Evolutionary conservation across 2,113 vertebrate genomes (phyloP).

Genomic region (Xyliphius kryptos): DNA sequence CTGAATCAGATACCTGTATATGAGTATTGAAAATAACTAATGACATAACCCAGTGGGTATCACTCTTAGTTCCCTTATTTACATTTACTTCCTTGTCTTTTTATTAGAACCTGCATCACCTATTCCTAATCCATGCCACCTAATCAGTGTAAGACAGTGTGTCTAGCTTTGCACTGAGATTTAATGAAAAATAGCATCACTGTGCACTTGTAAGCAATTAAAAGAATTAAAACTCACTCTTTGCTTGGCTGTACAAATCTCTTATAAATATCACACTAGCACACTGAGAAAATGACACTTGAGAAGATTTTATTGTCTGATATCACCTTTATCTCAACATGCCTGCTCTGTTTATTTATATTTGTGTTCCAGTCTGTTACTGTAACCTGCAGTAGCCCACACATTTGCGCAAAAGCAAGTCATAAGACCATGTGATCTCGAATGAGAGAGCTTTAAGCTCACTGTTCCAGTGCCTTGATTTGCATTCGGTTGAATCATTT

Average conservation of each 20-base stretch:
- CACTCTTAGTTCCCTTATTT: not conserved
- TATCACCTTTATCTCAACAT: constrained; percentile 12
- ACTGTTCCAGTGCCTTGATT: constrained; percentile 17
- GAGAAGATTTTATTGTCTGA: constrained; percentile 4
- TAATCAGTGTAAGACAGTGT: not conserved
- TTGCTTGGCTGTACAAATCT: not conserved
- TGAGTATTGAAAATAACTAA: not conserved
- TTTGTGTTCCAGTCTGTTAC: constrained; percentile 14
- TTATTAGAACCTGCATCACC: not conserved
- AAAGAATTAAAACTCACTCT: not conserved
- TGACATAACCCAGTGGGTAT: not conserved
- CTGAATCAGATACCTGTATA: constrained; percentile 8
- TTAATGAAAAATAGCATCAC: not conserved
- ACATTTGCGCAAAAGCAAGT: constrained; percentile 12
- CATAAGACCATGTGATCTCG: constrained; percentile 1
- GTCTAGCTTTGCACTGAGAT: not conserved
- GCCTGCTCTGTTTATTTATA: constrained; percentile 16
- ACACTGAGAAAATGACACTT: constrained; percentile 1
- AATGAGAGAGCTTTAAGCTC: constrained; percentile 14
- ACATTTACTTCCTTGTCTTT: not conserved
- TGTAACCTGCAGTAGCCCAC: constrained; percentile 20
- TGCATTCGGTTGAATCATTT: constrained; percentile 33
- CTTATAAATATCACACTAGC: not conserved
- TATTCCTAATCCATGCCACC: not conserved
- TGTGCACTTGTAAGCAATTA: not conserved